These are phyloP conservation scores for Triplophysa siluroides DNA, from an alignment of 2,113 vertebrate genomes.

Conservation along the genomic window DNA sequence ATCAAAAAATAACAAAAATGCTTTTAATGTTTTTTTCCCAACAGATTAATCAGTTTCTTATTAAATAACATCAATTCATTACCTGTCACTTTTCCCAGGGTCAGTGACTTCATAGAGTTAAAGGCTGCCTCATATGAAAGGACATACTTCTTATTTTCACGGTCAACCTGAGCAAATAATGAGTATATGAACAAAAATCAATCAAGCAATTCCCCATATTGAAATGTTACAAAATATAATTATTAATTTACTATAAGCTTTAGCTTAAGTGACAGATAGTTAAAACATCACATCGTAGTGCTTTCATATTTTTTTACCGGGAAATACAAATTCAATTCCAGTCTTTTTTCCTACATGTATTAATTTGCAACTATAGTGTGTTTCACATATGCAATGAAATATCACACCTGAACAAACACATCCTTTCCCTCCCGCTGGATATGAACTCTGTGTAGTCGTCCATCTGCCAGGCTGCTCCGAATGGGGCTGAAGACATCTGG, in stretches of 20 bases:
- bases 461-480: slow-evolving; percentile 83
- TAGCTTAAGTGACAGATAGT: too few species aligned
- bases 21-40: too few species aligned
- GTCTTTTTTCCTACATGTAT: background rate
- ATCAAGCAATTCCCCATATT: background rate
- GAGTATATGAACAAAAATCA: background rate
- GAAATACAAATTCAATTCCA: background rate
- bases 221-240: background rate
- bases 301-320: too few species aligned
- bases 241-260: background rate
- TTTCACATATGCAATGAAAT: background rate
- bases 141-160: slow-evolving; percentile 85
- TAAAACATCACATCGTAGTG: too few species aligned
- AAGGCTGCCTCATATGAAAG: slow-evolving; percentile 87
- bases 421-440: slow-evolving; percentile 86
- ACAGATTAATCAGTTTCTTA: too few species aligned
- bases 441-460: slow-evolving; percentile 82
- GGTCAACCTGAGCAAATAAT: slow-evolving; percentile 81
- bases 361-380: background rate
- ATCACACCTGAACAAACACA: slow-evolving; percentile 84
- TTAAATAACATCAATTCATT: slow-evolving; percentile 53
- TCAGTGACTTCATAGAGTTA: slow-evolving; percentile 85
- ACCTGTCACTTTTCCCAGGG: slow-evolving; percentile 91
- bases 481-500: slow-evolving; percentile 82
- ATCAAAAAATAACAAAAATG: too few species aligned